phyloP scores from a whole-genome alignment of 2,888 invertebrate species.

The Craniophora ligustri region DNA sequence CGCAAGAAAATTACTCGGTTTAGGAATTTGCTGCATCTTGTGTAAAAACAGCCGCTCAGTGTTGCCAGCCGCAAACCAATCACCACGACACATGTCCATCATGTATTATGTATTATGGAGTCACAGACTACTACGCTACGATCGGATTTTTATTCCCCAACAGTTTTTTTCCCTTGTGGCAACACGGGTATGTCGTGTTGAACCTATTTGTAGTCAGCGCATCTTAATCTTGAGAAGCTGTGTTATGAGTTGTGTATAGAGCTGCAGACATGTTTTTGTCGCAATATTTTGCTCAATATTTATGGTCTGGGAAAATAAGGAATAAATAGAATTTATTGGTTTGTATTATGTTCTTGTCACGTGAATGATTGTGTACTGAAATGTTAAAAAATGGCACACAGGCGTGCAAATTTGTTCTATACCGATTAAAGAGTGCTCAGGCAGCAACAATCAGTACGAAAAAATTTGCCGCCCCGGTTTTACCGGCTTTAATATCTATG shows the following conservation, averaged over 20 bases:
- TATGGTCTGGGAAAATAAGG: conserved; percentile 32
- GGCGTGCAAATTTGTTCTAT: too few relatives aligned
- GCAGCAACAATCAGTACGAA: too few relatives aligned
- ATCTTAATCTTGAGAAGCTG: conserved; percentile 47
- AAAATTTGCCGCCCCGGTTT: too few relatives aligned
- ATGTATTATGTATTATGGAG: conserved; percentile 70
- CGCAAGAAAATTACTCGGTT: conserved; percentile 42
- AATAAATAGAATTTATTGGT: background rate
- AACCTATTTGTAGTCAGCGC: conserved; percentile 44
- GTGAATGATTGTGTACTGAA: too few relatives aligned
- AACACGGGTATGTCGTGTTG: conserved; percentile 39
- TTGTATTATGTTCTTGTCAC: too few relatives aligned
- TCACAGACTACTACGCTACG: conserved; percentile 41
- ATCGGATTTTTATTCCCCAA: conserved; percentile 35
- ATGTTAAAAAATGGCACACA: too few relatives aligned
- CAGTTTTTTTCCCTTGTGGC: conserved; percentile 37
- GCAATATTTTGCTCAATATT: conserved; percentile 19
- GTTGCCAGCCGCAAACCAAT: conserved; percentile 62
- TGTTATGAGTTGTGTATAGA: conserved; percentile 39
- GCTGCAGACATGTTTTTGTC: conserved; percentile 29
- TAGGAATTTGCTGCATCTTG: conserved; percentile 34
- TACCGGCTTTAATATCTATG: too few relatives aligned
- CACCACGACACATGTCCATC: conserved; percentile 69
- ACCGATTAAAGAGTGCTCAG: too few relatives aligned
- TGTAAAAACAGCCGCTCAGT: conserved; percentile 52